Evolutionary conservation across 2,113 vertebrate genomes (phyloP).

Genomic region (Nothocercus nigrocapillus): DNA sequence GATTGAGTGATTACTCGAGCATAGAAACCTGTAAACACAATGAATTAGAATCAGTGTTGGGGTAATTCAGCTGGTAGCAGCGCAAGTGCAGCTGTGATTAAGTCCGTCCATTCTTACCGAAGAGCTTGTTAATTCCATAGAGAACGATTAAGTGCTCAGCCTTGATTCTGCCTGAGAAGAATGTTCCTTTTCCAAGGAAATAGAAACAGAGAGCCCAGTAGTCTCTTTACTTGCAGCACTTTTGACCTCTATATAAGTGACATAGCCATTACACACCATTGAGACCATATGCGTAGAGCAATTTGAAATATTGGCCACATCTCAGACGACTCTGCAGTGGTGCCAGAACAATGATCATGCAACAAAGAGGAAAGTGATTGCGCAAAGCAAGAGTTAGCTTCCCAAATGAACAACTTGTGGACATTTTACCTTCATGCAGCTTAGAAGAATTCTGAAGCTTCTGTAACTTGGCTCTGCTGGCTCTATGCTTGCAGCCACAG

Average conservation of each 20-base stretch:
- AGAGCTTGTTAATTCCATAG: background rate
- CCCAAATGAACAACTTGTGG: background rate
- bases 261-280: background rate
- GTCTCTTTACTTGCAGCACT: background rate
- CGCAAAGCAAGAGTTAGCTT: conserved; percentile 8
- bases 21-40: background rate
- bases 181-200: background rate
- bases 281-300: background rate
- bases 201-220: background rate
- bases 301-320: background rate
- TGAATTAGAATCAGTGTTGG: background rate
- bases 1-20: background rate
- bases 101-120: background rate
- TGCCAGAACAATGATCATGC: background rate
- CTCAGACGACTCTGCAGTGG: background rate
- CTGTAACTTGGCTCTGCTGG: background rate
- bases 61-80: background rate
- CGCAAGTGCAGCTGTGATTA: background rate
- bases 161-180: background rate
- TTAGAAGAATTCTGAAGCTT: conserved; percentile 28
- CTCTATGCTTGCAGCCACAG: background rate
- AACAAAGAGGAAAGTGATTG: conserved; percentile 20
- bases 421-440: background rate
- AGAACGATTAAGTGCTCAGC: background rate
- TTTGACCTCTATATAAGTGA: conserved; percentile 36